Percentiles rank a stretch among this genome's conserved stretches.
Conservation (phyloP, 2,888 invertebrate genomes). For the Erebia epiphron region DNA sequence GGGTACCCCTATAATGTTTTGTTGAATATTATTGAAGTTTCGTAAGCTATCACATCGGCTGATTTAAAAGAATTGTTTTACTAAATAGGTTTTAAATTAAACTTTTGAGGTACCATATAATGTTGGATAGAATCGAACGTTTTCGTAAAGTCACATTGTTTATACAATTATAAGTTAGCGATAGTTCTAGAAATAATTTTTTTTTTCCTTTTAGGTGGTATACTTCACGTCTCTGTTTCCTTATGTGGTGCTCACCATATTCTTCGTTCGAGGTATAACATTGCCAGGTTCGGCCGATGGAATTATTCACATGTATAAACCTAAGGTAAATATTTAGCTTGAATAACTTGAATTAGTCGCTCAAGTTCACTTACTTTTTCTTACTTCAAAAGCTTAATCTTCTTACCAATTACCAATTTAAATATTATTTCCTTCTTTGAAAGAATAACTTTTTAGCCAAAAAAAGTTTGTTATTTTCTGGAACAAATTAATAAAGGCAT, state of each 20-base stretch:
- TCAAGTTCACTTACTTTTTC: not conserved
- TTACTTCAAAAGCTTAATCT: not conserved
- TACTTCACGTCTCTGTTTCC: conserved; percentile 98
- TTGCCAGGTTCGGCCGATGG: conserved; percentile 94
- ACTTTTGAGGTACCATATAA: not conserved
- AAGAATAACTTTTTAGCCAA: not conserved
- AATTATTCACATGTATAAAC: conserved; percentile 94
- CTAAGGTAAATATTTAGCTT: conserved; percentile 85
- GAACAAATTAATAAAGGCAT: not conserved
- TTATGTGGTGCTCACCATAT: conserved; percentile 95
- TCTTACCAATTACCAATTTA: not conserved
- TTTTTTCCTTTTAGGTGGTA: conserved; percentile 86
- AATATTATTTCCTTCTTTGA: not conserved
- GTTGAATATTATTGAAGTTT: too few species aligned
- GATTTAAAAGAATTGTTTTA: not conserved
- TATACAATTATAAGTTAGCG: not conserved
- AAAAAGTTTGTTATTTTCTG: not conserved
- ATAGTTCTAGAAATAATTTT: not conserved
- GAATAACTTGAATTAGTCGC: not conserved
- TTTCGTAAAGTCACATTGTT: not conserved
- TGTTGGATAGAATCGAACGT: not conserved
- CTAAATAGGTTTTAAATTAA: not conserved
- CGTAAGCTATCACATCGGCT: too few species aligned
- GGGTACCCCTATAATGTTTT: not conserved
- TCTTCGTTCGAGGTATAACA: conserved; percentile 95